phyloP scores from a whole-genome alignment of 2,888 invertebrate species.

The Andrena haemorrhoa region DNA sequence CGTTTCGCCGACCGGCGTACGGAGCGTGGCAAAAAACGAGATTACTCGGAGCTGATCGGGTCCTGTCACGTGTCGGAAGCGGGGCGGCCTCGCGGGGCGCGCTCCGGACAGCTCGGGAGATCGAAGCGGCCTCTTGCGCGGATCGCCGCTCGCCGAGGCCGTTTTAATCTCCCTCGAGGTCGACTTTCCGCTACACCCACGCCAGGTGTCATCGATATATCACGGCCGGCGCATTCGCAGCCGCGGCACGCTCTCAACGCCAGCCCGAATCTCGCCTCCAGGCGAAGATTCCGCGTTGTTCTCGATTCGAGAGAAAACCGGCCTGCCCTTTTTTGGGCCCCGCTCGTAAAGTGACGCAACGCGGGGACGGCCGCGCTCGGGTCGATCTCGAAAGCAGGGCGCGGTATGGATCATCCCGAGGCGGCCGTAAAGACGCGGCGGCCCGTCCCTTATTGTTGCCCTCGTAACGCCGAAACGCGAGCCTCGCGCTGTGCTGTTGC shows the following conservation, averaged over 20 bases:
- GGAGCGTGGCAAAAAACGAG: conserved; percentile 23
- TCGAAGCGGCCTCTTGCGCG: conserved; percentile 42
- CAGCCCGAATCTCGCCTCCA: conserved; percentile 66
- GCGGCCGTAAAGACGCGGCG: conserved; percentile 24
- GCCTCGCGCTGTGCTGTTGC: conserved; percentile 7
- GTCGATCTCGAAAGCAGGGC: conserved; percentile 32
- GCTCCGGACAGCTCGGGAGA: conserved; percentile 45
- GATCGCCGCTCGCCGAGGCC: conserved; percentile 49
- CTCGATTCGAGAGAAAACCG: conserved; percentile 72
- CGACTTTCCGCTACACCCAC: conserved; percentile 73
- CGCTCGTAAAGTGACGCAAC: conserved; percentile 53
- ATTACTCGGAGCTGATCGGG: conserved; percentile 58
- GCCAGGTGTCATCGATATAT: conserved; percentile 74
- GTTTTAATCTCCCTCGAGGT: conserved; percentile 70
- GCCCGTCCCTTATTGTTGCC: conserved; percentile 37
- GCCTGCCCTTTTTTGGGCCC: conserved; percentile 68
- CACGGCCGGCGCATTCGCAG: conserved; percentile 49
- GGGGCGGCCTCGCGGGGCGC: conserved; percentile 33
- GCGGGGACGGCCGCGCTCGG: not conserved
- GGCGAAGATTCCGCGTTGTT: conserved; percentile 71
- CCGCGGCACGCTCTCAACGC: conserved; percentile 31
- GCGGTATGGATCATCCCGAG: conserved; percentile 27
- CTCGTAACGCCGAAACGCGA: conserved; percentile 23
- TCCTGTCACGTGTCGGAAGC: conserved; percentile 59
- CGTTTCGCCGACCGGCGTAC: not conserved